Percentiles rank a stretch among this genome's conserved stretches.
Conservation (phyloP, 2,888 invertebrate genomes). For the Drosophila greeni region DNA sequence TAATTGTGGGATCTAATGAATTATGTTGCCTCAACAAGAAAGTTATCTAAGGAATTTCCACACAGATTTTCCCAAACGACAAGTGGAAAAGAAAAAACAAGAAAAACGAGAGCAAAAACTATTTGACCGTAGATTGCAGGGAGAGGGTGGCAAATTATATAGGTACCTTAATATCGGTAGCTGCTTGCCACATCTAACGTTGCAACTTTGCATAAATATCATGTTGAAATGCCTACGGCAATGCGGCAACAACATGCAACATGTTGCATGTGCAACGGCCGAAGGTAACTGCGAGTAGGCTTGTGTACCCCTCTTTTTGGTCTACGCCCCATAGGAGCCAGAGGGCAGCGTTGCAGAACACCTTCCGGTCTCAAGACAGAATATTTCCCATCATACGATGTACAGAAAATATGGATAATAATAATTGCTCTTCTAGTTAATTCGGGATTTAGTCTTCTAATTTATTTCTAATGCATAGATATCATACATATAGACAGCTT, state of each 20-base stretch:
- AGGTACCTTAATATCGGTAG: constrained; percentile 58
- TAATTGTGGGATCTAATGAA: constrained; percentile 58
- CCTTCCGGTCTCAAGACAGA: constrained; percentile 27
- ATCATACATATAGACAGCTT: too few species aligned
- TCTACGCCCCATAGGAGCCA: constrained; percentile 4
- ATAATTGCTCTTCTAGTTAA: neutral
- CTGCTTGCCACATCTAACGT: constrained; percentile 65
- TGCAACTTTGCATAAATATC: constrained; percentile 65
- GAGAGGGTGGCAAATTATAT: constrained; percentile 35
- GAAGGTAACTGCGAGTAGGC: constrained; percentile 26
- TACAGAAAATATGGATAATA: neutral
- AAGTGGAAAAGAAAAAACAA: constrained; percentile 5
- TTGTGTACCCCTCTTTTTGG: constrained; percentile 9
- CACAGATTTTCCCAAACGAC: constrained; percentile 49
- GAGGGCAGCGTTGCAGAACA: constrained; percentile 26
- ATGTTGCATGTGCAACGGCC: constrained; percentile 63
- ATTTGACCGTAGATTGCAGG: constrained; percentile 55
- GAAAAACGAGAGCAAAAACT: constrained; percentile 39
- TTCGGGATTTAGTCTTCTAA: too few species aligned
- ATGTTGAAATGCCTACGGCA: constrained; percentile 40
- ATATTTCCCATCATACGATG: neutral
- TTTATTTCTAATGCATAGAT: too few species aligned
- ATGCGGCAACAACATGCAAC: constrained; percentile 59
- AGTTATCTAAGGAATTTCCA: constrained; percentile 56
- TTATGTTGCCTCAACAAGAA: constrained; percentile 49